Percentiles rank a stretch among this genome's conserved stretches.
phyloP scores from a whole-genome alignment of 2,797 vertebrate genomes.

The Helostoma temminkii region DNA sequence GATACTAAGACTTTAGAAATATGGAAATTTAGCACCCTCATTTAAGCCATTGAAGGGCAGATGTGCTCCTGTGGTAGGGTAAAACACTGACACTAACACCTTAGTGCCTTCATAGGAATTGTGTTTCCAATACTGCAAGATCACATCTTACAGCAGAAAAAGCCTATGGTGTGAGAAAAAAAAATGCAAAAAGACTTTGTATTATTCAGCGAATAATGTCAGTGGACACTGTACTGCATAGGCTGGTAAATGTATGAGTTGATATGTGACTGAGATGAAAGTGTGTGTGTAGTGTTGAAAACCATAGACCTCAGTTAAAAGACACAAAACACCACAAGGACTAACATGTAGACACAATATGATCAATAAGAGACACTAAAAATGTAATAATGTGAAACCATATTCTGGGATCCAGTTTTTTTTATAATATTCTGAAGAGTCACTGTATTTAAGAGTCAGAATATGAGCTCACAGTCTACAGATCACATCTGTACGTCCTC shows the following conservation, averaged over 20 bases:
- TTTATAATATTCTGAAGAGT: not conserved
- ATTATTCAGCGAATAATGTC: too few species aligned
- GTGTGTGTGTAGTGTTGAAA: not conserved
- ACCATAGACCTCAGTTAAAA: not conserved
- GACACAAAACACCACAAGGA: not conserved
- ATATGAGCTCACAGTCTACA: constrained; percentile 6
- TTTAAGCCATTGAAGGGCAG: not conserved
- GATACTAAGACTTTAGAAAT: not conserved
- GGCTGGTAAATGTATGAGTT: not conserved
- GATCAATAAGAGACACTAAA: not conserved
- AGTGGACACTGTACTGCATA: not conserved
- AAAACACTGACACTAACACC: not conserved
- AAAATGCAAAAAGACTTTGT: too few species aligned
- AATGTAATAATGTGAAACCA: not conserved
- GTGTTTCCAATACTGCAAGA: constrained; percentile 11
- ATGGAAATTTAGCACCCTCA: not conserved
- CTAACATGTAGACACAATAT: not conserved
- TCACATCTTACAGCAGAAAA: not conserved
- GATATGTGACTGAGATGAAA: not conserved
- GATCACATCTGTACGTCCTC: constrained; percentile 28
- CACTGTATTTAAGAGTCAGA: not conserved
- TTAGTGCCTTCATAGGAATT: not conserved
- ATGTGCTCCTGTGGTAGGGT: constrained; percentile 3
- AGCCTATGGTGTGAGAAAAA: not conserved
- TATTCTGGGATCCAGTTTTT: not conserved